These are phyloP conservation scores for Helogale parvula DNA, from an alignment of 2,113 vertebrate species.

Conservation along the genomic window DNA sequence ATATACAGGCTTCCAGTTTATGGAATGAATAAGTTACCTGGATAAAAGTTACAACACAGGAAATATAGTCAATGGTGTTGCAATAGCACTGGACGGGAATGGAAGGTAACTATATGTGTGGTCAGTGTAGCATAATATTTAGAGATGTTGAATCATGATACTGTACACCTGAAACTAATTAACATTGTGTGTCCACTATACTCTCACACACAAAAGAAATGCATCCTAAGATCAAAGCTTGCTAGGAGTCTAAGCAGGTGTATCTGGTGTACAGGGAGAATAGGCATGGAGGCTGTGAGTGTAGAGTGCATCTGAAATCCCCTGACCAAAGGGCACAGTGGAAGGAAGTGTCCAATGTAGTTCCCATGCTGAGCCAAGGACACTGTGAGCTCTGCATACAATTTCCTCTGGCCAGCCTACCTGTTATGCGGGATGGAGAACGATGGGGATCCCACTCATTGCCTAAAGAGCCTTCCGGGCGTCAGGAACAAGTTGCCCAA, in stretches of 20 bases:
- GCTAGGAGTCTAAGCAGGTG: not conserved
- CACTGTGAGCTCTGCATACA: rapidly evolving
- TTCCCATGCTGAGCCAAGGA: no score
- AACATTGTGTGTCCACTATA: not conserved
- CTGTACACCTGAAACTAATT: not conserved
- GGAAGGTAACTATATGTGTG: not conserved
- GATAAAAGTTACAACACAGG: not conserved
- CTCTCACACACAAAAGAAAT: not conserved
- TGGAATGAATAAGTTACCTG: not conserved
- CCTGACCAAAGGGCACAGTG: no score
- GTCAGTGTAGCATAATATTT: not conserved
- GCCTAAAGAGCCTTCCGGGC: not conserved
- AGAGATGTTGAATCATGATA: not conserved
- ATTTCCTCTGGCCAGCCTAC: not conserved
- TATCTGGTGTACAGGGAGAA: not conserved
- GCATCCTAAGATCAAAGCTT: not conserved
- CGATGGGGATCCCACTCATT: not conserved
- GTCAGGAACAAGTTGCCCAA: not conserved
- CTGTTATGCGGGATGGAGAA: not conserved
- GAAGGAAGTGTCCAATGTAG: not conserved
- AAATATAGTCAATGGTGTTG: not conserved
- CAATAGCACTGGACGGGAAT: not conserved
- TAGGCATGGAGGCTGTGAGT: rapidly evolving
- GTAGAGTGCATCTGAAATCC: not conserved
- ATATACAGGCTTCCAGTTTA: not conserved